Base-by-base conservation (phyloP, 2,888 invertebrate genomes). In the Arge pagana region DNA sequence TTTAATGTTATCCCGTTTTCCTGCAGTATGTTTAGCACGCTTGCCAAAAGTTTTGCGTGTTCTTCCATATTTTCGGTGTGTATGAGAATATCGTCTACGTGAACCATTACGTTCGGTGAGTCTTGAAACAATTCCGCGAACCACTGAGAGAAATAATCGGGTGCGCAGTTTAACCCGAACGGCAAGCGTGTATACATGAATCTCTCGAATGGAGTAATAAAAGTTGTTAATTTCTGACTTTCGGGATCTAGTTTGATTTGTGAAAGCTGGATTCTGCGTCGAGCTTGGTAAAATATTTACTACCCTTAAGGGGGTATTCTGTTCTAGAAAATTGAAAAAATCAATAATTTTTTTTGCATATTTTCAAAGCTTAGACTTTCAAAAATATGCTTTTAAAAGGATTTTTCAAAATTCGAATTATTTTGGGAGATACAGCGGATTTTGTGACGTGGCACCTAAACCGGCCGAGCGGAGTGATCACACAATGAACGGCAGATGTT, bases 81-180 rank as follows among this genome's bases (percentile, higher is more conserved):
- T 8, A 64, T 58, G 13, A 67, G 33, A 7, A 66, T 50, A 50
- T 65, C 64, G 40, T 65, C 64, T 45, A 63, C 56, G 8, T 64
- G 59, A 0, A 56, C 52, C 30, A 59, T 52, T 18, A 60, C 58
- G 43, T 61, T 60, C 37, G 48, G 33, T 18, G 55, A 33, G 26
- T 7, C 10, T 5, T 10, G 37, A 7, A 21, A 30, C 3, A 42
- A 28, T 39, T 4, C 23, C 8, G n/a, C 50, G 45, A 35, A 51
- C 30, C 21, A 42, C 37, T 15, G 41, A 48, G 19, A 49, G 16
- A 36, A 36, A 42, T 52, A 43, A 10, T 54, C 54, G 4, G 54
- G 52, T 7, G 55, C 41, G 18, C 51, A 51, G 31, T 52, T 52
- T 23, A 55, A 43, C 13, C 52, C 52, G 40, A 53, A 55, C 1